phyloP scores from a whole-genome alignment of 2,113 vertebrate species.

The Carollia perspicillata region DNA sequence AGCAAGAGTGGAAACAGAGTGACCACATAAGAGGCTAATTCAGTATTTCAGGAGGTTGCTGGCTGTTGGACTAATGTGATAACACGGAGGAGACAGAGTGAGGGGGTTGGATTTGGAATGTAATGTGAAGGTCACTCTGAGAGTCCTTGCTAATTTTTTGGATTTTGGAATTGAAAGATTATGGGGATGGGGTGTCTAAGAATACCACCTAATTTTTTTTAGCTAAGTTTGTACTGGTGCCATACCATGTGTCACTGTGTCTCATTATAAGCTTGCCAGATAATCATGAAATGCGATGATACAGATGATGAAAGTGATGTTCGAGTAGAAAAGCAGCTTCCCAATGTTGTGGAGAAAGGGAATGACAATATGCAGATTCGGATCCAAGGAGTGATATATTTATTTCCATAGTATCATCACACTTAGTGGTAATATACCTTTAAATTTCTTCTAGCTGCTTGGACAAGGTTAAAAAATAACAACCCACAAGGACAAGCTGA shows the following conservation, averaged over 20 bases:
- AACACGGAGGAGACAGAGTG: neutral
- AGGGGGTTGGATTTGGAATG: neutral
- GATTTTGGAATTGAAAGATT: neutral
- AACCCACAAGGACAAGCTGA: neutral
- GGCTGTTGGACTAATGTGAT: neutral
- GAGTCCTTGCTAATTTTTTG: neutral
- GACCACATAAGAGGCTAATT: neutral
- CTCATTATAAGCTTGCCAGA: neutral
- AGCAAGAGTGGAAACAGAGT: neutral
- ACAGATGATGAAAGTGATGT: neutral
- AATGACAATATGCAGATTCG: neutral
- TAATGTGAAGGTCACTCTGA: neutral
- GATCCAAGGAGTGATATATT: neutral
- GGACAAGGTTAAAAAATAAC: neutral
- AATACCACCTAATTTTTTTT: neutral
- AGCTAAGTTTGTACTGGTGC: neutral
- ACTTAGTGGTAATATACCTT: neutral
- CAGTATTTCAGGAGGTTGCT: neutral
- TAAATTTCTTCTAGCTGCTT: neutral
- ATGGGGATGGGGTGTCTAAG: neutral
- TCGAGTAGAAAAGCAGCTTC: neutral
- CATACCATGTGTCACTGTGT: neutral
- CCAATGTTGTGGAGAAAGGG: neutral
- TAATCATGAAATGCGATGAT: neutral
- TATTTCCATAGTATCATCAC: neutral